phyloP scores from a whole-genome alignment of 2,113 vertebrate genomes.

The Zeus faber region DNA sequence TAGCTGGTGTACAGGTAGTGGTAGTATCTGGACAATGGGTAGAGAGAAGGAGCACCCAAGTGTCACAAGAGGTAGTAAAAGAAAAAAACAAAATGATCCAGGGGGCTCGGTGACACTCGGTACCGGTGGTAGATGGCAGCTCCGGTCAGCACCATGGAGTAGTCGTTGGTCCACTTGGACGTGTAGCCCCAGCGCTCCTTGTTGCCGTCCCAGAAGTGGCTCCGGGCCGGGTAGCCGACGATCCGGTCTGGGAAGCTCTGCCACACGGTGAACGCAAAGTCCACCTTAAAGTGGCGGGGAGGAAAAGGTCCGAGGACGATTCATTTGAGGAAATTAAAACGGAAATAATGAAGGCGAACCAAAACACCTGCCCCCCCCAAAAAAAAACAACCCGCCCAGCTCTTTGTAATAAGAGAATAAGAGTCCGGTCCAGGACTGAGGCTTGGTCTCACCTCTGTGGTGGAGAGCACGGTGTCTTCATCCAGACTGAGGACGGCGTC shows the following conservation, averaged over 20 bases:
- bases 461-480: constrained; percentile 97
- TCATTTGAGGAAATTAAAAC: no score
- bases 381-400: no score
- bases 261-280: constrained; percentile 99
- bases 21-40: constrained; percentile 84
- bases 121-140: constrained; percentile 99
- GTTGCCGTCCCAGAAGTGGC: constrained; percentile 97
- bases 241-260: constrained; percentile 98
- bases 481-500: constrained; percentile 96
- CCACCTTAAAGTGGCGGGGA: constrained; percentile 80
- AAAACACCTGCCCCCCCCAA: no score
- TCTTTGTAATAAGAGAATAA: no score
- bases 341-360: no score
- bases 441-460: constrained; percentile 86
- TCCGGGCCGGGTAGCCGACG: constrained; percentile 95
- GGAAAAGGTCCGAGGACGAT: no score
- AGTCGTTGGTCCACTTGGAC: constrained; percentile 99
- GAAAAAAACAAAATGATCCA: neutral
- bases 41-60: neutral
- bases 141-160: constrained; percentile 99
- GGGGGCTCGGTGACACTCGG: neutral
- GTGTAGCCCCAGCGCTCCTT: constrained; percentile 98
- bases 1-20: constrained; percentile 97
- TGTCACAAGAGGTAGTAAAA: neutral
- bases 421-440: no score